Evolutionary conservation across 2,888 invertebrate genomes (phyloP).

Genomic region (Creontiades dilutus): DNA sequence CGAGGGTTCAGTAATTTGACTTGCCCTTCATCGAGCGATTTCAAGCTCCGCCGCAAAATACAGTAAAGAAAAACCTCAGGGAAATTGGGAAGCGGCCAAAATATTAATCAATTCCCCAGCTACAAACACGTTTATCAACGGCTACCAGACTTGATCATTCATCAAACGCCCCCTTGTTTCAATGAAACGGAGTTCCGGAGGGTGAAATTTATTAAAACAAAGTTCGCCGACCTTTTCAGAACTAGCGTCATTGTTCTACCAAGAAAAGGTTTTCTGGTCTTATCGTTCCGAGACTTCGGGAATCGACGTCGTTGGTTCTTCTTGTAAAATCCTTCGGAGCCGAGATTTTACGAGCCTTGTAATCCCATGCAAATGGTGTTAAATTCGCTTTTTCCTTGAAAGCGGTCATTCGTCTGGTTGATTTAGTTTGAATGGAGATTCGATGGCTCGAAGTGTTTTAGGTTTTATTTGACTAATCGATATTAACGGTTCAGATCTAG

Average conservation of each 20-base stretch:
- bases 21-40: not conserved
- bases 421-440: too few species aligned
- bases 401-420: too few species aligned
- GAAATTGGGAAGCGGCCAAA: constrained; percentile 19
- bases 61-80: not conserved
- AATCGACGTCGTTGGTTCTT: not conserved
- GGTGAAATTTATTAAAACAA: not conserved
- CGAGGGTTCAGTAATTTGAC: not conserved
- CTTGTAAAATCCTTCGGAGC: too few species aligned
- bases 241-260: not conserved
- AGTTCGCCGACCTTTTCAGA: constrained; percentile 11
- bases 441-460: too few species aligned
- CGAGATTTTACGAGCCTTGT: too few species aligned
- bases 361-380: too few species aligned
- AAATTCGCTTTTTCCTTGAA: too few species aligned
- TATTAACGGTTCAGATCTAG: too few species aligned
- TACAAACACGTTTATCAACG: constrained; percentile 19
- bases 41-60: not conserved
- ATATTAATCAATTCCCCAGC: not conserved
- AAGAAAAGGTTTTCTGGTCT: not conserved
- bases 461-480: too few species aligned
- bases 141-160: constrained; percentile 1
- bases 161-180: not conserved
- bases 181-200: not conserved
- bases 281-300: not conserved